These are phyloP conservation scores for Drosophila infuscata DNA, from an alignment of 2,888 invertebrate species.

Conservation along the genomic window DNA sequence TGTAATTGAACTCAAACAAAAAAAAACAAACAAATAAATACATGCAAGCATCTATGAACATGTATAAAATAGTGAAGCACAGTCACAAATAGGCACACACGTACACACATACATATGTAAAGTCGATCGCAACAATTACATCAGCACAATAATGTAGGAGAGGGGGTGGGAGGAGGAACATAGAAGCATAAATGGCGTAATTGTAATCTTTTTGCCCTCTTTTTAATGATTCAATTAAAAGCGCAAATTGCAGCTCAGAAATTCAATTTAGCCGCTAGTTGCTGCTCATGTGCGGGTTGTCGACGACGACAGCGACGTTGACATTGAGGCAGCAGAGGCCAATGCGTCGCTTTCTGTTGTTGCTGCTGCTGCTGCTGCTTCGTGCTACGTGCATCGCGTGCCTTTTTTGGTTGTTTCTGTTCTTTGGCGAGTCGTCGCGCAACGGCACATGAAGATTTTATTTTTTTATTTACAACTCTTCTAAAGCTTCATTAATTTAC, in stretches of 20 bases:
- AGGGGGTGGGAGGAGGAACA: neutral
- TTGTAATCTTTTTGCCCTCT: conserved; percentile 78
- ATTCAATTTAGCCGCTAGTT: conserved; percentile 72
- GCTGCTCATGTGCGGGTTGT: conserved; percentile 30
- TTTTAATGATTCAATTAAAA: conserved; percentile 79
- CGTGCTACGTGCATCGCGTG: conserved; percentile 59
- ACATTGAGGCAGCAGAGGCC: conserved; percentile 63
- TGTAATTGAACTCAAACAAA: conserved; percentile 42
- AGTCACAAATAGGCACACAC: conserved; percentile 4
- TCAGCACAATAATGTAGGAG: conserved; percentile 6
- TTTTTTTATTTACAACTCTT: conserved; percentile 19
- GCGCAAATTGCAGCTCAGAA: conserved; percentile 72
- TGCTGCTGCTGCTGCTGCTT: conserved; percentile 12
- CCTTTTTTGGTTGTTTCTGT: conserved; percentile 29
- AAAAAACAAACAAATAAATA: conserved; percentile 13
- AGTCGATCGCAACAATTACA: conserved; percentile 37
- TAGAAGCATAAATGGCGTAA: conserved; percentile 59
- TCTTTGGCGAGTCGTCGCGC: conserved; percentile 21
- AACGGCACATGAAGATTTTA: conserved; percentile 25
- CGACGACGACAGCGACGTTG: conserved; percentile 37
- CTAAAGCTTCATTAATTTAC: conserved; percentile 33
- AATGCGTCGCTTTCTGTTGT: conserved; percentile 38
- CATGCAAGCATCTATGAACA: conserved; percentile 2
- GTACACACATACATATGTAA: neutral
- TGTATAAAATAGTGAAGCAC: neutral